phyloP scores from a whole-genome alignment of 1,140 invertebrate species.

The Zaprionus camerounensis region DNA sequence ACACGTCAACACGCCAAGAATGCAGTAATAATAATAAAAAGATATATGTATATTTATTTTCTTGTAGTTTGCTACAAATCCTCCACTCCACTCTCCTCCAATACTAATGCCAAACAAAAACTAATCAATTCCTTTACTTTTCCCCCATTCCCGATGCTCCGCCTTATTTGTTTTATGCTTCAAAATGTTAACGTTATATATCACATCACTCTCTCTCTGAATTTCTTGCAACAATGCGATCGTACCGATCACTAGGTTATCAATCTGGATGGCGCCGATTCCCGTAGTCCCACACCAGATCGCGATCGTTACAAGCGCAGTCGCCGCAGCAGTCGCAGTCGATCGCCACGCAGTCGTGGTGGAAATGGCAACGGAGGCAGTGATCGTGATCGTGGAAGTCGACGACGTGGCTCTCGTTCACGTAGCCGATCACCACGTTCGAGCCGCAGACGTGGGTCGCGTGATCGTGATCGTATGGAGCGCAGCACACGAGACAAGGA shows the following conservation, averaged over 20 bases:
- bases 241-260: constrained; percentile 83
- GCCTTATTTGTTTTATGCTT: constrained; percentile 60
- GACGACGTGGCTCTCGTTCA: constrained; percentile 82
- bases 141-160: neutral
- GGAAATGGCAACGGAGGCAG: constrained; percentile 37
- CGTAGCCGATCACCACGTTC: constrained; percentile 83
- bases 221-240: constrained; percentile 72
- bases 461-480: constrained; percentile 86
- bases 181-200: constrained; percentile 72
- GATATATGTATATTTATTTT: constrained; percentile 43
- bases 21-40: constrained; percentile 41
- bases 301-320: constrained; percentile 85
- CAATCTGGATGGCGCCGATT: constrained; percentile 86
- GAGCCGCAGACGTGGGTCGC: constrained; percentile 85
- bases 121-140: neutral
- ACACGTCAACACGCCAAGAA: constrained; percentile 84
- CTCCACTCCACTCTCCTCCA: neutral
- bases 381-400: constrained; percentile 84
- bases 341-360: constrained; percentile 84
- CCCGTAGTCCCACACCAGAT: constrained; percentile 86
- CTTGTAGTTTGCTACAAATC: constrained; percentile 22
- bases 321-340: constrained; percentile 84
- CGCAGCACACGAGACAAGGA: constrained; percentile 89
- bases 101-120: constrained; percentile 4
- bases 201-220: constrained; percentile 71